Base-by-base conservation (phyloP, 2,888 invertebrate genomes). In the Dicroscelio sp. region DNA sequence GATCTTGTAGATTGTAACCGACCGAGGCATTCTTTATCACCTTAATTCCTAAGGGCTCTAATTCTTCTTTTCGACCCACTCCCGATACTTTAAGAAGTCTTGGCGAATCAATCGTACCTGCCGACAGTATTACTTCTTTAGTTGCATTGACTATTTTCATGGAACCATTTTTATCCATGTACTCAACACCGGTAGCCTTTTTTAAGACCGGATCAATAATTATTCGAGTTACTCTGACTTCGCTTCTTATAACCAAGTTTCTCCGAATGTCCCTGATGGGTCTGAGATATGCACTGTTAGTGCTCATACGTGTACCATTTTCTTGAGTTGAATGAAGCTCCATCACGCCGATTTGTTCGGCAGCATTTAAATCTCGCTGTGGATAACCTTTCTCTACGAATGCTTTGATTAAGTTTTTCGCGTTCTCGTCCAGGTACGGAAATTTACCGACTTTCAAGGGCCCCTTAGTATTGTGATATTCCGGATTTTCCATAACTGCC, bases 361-460 rank as follows among this genome's bases (percentile, higher is more conserved):
- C 97, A 0, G 97, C 97, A 93, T 98, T 98, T 30, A 98, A 97
- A 93, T 98, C 98, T 1, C 97, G 96, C 30, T 97, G 95, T 0
- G 97, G 97, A 60, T 98, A 96, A 0, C 98, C 98, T 43, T 97
- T 96, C 96, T 98, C 98, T 93, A 97, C 97, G 95, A 97, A 98
- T 0, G 97, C 98, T 91, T 98, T 96, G 0, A 98, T 97, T 0
- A 98, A 79, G 95, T 97, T 97, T 76, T 97, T 95, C 0, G 97
- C 97, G 90, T 98, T 98, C 3, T 96, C 93, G 93, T 98, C 98
- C 20, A 97, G 97, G 94, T 98, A 98, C 0, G 97, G 97, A 93
- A 97, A 98, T 93, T 97, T 97, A 96, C 98, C 98, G 0, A 98
- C 98, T 55, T 97, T 98, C 35, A 97, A 97, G 52, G 98, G 98